These are phyloP conservation scores for Camelus dromedarius DNA, from an alignment of 2,113 vertebrate genomes.

Conservation along the genomic window DNA sequence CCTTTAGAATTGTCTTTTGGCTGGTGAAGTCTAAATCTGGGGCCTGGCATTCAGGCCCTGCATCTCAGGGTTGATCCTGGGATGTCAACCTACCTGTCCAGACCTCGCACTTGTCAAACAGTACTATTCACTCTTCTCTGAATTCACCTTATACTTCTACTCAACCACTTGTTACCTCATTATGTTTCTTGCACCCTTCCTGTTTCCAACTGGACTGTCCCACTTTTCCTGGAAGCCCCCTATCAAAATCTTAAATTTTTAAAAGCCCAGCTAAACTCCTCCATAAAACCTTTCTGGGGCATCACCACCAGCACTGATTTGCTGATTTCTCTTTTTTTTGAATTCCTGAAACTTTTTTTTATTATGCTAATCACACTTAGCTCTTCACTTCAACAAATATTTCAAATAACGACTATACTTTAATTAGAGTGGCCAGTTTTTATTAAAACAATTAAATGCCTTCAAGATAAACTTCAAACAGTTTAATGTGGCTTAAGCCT, in stretches of 20 bases:
- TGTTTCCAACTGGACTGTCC: neutral
- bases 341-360: slow-evolving; percentile 41
- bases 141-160: neutral
- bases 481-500: neutral
- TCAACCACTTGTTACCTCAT: neutral
- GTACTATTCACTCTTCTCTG: neutral
- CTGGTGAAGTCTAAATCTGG: neutral
- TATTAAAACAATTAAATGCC: neutral
- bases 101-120: neutral
- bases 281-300: neutral
- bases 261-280: neutral
- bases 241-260: neutral
- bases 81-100: neutral
- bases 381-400: neutral
- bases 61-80: neutral
- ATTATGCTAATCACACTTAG: neutral
- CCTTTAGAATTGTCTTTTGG: neutral
- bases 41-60: neutral
- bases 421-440: neutral
- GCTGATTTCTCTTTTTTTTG: neutral
- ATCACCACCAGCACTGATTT: neutral
- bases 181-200: neutral
- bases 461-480: slow-evolving; percentile 24
- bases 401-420: neutral
- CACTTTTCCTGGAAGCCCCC: neutral